Conservation (phyloP, 1,140 invertebrate genomes). For the Drosophila hydei region DNA sequence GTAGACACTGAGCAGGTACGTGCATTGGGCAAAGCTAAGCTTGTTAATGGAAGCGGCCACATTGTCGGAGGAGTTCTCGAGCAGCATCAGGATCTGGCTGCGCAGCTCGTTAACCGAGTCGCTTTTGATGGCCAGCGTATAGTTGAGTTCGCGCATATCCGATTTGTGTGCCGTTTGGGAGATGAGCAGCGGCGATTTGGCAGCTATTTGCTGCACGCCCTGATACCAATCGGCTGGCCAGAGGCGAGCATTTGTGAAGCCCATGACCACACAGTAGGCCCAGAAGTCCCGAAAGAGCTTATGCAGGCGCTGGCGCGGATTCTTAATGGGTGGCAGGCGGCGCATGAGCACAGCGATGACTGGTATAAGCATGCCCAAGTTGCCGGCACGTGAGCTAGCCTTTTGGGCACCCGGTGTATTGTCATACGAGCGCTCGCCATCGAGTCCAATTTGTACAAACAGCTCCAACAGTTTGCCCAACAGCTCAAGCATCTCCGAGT, state of each 20-base stretch:
- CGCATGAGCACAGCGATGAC: slow-evolving; percentile 96
- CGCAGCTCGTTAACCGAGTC: slow-evolving; percentile 96
- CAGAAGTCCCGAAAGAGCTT: slow-evolving; percentile 99
- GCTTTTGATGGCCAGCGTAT: slow-evolving; percentile 98
- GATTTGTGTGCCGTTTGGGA: slow-evolving; percentile 95
- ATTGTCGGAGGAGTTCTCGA: slow-evolving; percentile 95
- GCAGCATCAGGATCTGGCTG: slow-evolving; percentile 92
- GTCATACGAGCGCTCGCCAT: slow-evolving; percentile 96
- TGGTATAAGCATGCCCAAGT: slow-evolving; percentile 97
- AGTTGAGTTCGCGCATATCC: slow-evolving; percentile 97
- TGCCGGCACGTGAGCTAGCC: slow-evolving; percentile 97
- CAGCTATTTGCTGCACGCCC: slow-evolving; percentile 97
- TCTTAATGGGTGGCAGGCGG: slow-evolving; percentile 93
- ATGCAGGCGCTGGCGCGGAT: slow-evolving; percentile 96
- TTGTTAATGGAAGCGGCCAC: slow-evolving; percentile 94
- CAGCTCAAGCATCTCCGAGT: slow-evolving; percentile 93
- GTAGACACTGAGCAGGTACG: slow-evolving; percentile 97
- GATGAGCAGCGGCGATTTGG: slow-evolving; percentile 97
- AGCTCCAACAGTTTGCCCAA: slow-evolving; percentile 95
- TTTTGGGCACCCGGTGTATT: slow-evolving; percentile 88
- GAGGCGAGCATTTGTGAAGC: slow-evolving; percentile 93
- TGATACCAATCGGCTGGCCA: slow-evolving; percentile 99
- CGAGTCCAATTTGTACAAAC: slow-evolving; percentile 98
- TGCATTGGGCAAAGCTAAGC: slow-evolving; percentile 97
- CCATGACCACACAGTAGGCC: slow-evolving; percentile 99